These are phyloP conservation scores for Wiebesia pumilae DNA, from an alignment of 1,140 invertebrate genomes.

Conservation along the genomic window DNA sequence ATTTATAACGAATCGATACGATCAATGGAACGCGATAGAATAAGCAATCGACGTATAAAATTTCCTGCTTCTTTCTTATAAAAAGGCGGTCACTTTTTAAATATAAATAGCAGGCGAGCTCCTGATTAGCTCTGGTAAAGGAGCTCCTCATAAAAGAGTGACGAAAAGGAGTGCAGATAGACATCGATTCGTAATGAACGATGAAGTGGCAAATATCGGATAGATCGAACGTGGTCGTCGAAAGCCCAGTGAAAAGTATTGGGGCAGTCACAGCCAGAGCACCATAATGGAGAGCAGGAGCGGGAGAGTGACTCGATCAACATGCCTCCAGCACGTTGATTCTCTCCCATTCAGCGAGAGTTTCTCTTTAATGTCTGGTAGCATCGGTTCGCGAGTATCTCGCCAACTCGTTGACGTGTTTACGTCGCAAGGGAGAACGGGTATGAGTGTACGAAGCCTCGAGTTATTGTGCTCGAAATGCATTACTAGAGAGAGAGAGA, in stretches of 20 bases:
- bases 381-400: neutral
- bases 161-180: neutral
- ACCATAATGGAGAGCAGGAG: neutral
- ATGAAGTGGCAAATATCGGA: neutral
- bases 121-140: too few relatives aligned
- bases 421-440: neutral
- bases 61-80: too few relatives aligned
- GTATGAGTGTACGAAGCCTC: neutral
- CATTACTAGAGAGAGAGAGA: neutral
- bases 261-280: neutral
- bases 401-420: neutral
- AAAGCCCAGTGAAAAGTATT: neutral
- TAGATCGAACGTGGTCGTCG: neutral
- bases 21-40: too few relatives aligned
- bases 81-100: too few relatives aligned
- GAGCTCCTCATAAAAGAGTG: too few relatives aligned
- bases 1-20: too few relatives aligned
- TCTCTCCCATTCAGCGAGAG: neutral
- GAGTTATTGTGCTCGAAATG: slow-evolving; percentile 43
- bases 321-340: neutral
- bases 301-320: too few relatives aligned
- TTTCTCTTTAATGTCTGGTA: neutral
- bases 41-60: too few relatives aligned
- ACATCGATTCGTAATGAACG: neutral
- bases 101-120: too few relatives aligned